phyloP scores from a whole-genome alignment of 2,888 invertebrate species.

The Dilophus febrilis region DNA sequence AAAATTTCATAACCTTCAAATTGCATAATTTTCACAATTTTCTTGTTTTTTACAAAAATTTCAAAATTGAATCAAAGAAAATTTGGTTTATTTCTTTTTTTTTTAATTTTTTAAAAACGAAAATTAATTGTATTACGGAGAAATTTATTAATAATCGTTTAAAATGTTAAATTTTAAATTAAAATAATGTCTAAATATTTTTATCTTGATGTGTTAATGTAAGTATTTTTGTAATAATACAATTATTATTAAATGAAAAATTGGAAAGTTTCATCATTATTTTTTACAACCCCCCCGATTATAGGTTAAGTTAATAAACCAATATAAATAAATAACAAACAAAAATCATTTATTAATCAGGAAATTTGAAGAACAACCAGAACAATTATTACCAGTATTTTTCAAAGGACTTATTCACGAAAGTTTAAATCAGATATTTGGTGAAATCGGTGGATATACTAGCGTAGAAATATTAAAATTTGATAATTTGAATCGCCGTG shows the following conservation, averaged over 20 bases:
- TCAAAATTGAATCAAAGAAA: too few species aligned
- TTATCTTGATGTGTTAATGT: conserved; percentile 39
- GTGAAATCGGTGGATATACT: conserved; percentile 36
- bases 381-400: conserved; percentile 31
- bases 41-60: too few species aligned
- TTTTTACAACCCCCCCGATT: too few species aligned
- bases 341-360: conserved; percentile 20
- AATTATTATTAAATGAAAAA: neutral
- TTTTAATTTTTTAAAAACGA: too few species aligned
- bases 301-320: too few species aligned
- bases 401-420: conserved; percentile 39
- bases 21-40: too few species aligned
- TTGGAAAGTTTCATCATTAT: conserved; percentile 1
- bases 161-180: too few species aligned
- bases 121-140: too few species aligned
- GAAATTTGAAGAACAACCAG: conserved; percentile 27
- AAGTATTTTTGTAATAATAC: conserved; percentile 24
- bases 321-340: too few species aligned
- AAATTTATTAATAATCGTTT: too few species aligned
- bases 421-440: conserved; percentile 36
- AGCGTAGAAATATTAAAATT: conserved; percentile 41
- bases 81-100: too few species aligned
- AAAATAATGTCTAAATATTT: conserved; percentile 27
- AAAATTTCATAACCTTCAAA: too few species aligned
- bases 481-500: conserved; percentile 28